These are phyloP conservation scores for Rattus norvegicus DNA, from an alignment of 2,113 vertebrate genomes.

Conservation along the genomic window GRCr8 NC_086039.1:14713001-14713500, in stretches of 20 bases:
- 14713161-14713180: background rate
- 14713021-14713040: background rate
- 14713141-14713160: background rate
- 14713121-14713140: background rate
- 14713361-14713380: slow-evolving; percentile 18
- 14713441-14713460: background rate
- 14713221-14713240: too few relatives aligned
- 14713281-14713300: slow-evolving; percentile 1
- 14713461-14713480: slow-evolving; percentile 21
- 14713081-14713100: background rate
- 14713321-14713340: slow-evolving; percentile 21
- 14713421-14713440: background rate
- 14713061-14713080: background rate
- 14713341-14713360: slow-evolving; percentile 55
- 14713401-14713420: slow-evolving; percentile 5
- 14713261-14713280: background rate
- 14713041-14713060: background rate
- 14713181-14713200: background rate
- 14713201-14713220: too few relatives aligned
- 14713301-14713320: background rate
- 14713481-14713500: background rate
- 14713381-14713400: slow-evolving; percentile 14
- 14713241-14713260: too few relatives aligned
- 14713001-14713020: background rate
- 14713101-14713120: background rate